A percentile compares a stretch with the other conserved stretches of the same genome.
These are phyloP conservation scores for Lycia hirtaria DNA, from an alignment of 2,888 invertebrate species.

Conservation along the genomic window DNA sequence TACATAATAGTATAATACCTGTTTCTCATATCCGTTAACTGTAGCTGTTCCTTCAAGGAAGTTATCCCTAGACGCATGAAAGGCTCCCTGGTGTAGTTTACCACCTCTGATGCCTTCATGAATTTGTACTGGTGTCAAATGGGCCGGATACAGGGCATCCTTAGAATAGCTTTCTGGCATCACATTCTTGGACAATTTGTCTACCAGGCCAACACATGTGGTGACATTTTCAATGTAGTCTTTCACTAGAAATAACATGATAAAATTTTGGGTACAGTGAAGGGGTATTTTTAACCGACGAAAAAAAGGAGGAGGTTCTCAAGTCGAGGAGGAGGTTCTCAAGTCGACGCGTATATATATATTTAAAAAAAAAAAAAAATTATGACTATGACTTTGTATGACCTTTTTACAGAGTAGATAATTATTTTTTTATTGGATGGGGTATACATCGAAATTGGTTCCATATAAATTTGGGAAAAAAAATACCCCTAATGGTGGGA, in stretches of 20 bases:
- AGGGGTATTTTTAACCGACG: no score
- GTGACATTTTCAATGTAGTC: conserved; percentile 92
- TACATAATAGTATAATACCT: conserved; percentile 87
- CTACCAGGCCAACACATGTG: conserved; percentile 88
- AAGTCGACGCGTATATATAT: no score
- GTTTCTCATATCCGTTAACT: conserved; percentile 91
- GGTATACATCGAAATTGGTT: no score
- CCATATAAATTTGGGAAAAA: no score
- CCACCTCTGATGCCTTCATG: conserved; percentile 92
- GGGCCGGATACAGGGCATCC: conserved; percentile 92
- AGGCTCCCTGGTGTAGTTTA: conserved; percentile 91
- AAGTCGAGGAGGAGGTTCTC: no score
- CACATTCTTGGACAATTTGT: conserved; percentile 91
- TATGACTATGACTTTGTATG: no score
- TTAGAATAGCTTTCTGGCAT: conserved; percentile 86
- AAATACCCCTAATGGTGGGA: no score
- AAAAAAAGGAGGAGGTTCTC: no score
- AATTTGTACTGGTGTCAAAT: conserved; percentile 91
- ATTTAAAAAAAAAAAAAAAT: no score
- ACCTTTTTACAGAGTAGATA: no score
- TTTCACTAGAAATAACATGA: conserved; percentile 80
- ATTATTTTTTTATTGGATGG: no score
- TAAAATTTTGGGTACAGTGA: no score
- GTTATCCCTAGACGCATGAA: conserved; percentile 95
- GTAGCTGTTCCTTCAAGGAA: conserved; percentile 96